Evolutionary conservation across 2,797 vertebrate genomes (phyloP).

Genomic region (Brotogeris chrysoptera): DNA sequence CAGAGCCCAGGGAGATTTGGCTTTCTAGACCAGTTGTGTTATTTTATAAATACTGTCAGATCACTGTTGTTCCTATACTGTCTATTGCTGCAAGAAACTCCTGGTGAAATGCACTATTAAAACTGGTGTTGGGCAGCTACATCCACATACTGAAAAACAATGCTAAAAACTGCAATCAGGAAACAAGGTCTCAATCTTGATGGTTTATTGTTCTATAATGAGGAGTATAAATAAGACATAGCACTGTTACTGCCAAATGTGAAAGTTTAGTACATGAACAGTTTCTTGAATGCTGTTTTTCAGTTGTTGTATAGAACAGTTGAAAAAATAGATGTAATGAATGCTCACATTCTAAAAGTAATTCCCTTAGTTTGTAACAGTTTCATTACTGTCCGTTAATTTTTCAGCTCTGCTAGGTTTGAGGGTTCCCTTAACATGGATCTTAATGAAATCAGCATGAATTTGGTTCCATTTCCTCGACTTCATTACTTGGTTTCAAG

Average conservation of each 20-base stretch:
- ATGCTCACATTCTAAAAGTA: background rate
- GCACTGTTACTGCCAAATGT: background rate
- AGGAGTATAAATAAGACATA: background rate
- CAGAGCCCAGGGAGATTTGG: background rate
- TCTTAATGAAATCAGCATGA: constrained; percentile 96
- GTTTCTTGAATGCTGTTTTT: background rate
- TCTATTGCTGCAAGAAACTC: background rate
- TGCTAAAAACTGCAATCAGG: background rate
- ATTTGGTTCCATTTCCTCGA: constrained; percentile 94
- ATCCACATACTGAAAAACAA: background rate
- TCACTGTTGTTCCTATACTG: background rate
- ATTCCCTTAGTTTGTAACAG: background rate
- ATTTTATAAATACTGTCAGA: background rate
- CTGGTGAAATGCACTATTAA: background rate
- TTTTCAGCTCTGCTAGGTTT: constrained; percentile 91
- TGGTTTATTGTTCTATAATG: background rate
- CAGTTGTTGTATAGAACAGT: background rate
- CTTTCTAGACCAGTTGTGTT: background rate
- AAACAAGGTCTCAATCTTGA: background rate
- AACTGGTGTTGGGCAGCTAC: background rate
- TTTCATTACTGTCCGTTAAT: background rate
- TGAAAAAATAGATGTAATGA: background rate
- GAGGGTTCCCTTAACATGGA: constrained; percentile 98
- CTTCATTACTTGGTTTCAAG: constrained; percentile 95
- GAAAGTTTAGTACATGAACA: background rate